Evolutionary conservation across 1,140 invertebrate species (phyloP).

Genomic region (Capitella teleta): DNA sequence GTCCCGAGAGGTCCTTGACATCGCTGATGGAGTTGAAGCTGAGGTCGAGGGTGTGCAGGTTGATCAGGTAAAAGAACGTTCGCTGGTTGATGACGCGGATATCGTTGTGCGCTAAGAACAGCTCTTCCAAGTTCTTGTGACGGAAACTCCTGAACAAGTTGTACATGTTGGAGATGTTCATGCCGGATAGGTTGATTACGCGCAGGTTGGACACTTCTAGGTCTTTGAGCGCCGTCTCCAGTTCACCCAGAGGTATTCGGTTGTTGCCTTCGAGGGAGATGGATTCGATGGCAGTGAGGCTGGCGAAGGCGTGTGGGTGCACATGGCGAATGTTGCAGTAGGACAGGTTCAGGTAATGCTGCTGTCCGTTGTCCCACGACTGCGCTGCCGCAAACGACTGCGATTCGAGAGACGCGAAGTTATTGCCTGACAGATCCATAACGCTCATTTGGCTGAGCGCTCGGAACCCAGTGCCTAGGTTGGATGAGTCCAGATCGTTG

Average conservation of each 20-base stretch:
- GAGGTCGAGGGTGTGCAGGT: conserved; percentile 19
- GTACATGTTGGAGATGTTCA: conserved; percentile 14
- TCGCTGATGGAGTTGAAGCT: conserved; percentile 19
- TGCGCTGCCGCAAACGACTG: conserved; percentile 20
- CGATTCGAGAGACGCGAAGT: conserved; percentile 8
- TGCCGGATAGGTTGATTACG: conserved; percentile 15
- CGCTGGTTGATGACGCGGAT: conserved; percentile 6
- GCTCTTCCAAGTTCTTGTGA: conserved; percentile 7
- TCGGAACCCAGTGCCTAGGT: conserved; percentile 22
- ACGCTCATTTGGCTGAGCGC: conserved; percentile 10
- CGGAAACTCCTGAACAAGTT: neutral
- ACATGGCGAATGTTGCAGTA: conserved; percentile 22
- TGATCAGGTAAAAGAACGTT: conserved; percentile 4
- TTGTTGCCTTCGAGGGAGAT: conserved; percentile 23
- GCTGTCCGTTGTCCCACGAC: conserved; percentile 16
- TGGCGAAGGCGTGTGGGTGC: conserved; percentile 13
- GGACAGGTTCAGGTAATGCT: conserved; percentile 22
- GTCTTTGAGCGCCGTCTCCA: conserved; percentile 15
- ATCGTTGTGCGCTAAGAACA: conserved; percentile 6
- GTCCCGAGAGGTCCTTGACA: conserved; percentile 14
- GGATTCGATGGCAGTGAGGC: conserved; percentile 15
- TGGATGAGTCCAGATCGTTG: conserved; percentile 19
- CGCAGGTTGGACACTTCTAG: conserved; percentile 14
- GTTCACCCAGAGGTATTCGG: conserved; percentile 12
- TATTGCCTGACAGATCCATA: conserved; percentile 9